Conservation (phyloP, 2,113 vertebrate species). For the Leucopternis melanops region DNA sequence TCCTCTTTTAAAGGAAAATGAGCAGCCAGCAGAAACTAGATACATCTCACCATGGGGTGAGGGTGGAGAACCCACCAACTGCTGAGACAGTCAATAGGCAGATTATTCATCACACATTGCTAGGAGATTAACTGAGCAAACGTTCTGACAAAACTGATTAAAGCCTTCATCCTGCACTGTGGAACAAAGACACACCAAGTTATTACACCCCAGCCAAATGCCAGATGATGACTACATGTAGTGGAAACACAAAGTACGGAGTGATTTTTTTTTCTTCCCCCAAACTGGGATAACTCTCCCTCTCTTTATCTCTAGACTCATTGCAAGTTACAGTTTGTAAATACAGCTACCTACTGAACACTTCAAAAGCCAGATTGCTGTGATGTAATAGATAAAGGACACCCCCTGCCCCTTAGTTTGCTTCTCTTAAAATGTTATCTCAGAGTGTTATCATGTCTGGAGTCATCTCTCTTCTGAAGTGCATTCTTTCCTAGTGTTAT, state of each 20-base stretch:
- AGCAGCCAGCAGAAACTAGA: constrained; percentile 73
- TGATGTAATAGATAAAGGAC: not conserved
- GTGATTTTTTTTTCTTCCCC: not conserved
- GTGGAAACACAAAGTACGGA: not conserved
- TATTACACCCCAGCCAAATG: constrained; percentile 51
- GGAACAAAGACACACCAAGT: constrained; percentile 69
- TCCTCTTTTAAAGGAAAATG: constrained; percentile 68
- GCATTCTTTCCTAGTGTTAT: constrained; percentile 30
- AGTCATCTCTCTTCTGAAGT: not conserved
- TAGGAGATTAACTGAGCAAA: constrained; percentile 78
- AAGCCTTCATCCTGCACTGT: constrained; percentile 62
- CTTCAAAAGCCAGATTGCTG: constrained; percentile 12
- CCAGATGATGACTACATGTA: constrained; percentile 29
- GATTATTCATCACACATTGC: constrained; percentile 75
- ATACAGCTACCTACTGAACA: constrained; percentile 15
- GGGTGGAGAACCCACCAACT: constrained; percentile 68
- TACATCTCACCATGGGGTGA: constrained; percentile 69
- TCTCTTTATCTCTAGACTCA: not conserved
- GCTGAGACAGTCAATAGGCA: constrained; percentile 76
- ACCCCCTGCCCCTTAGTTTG: not conserved
- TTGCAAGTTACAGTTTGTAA: not conserved
- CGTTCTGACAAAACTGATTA: constrained; percentile 75
- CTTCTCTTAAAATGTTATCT: constrained; percentile 25
- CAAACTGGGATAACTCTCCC: not conserved
- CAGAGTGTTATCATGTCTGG: not conserved